A percentile compares a stretch with the other conserved stretches of the same genome.
Conservation (phyloP, 2,888 invertebrate species). For the Sinhomidia bicolor region DNA sequence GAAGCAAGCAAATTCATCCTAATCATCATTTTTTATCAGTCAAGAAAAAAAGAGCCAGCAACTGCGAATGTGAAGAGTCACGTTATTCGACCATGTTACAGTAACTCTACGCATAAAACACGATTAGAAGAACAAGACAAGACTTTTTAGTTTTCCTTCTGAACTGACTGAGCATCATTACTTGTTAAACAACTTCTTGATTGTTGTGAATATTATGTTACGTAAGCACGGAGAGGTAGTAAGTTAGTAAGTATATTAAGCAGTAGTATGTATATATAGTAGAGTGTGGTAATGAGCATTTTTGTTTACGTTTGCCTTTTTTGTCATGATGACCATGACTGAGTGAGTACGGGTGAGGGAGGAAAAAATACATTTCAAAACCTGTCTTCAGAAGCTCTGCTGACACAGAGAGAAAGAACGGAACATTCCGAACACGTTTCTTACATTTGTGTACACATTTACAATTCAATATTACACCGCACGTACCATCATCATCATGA, state of each 20-base stretch:
- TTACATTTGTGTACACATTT: not conserved
- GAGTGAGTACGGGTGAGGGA: slow-evolving; percentile 37
- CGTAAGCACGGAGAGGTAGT: not conserved
- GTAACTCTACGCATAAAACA: slow-evolving; percentile 60
- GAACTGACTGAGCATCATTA: not conserved
- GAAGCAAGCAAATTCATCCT: slow-evolving; percentile 21
- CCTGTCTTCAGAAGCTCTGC: slow-evolving; percentile 58
- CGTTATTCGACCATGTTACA: slow-evolving; percentile 71
- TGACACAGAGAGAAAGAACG: slow-evolving; percentile 69
- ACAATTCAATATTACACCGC: not conserved
- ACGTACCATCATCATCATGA: too few species aligned
- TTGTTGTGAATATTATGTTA: slow-evolving; percentile 31
- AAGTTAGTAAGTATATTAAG: too few species aligned
- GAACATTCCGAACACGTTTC: slow-evolving; percentile 50
- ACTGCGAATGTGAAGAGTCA: slow-evolving; percentile 60
- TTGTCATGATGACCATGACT: slow-evolving; percentile 67
- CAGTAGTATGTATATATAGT: not conserved
- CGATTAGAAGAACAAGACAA: slow-evolving; percentile 2
- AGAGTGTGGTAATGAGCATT: slow-evolving; percentile 30
- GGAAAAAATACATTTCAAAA: slow-evolving; percentile 40
- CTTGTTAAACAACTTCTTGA: slow-evolving; percentile 17
- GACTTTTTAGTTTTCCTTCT: not conserved
- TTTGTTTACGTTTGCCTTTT: slow-evolving; percentile 65
- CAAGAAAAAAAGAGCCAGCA: slow-evolving; percentile 41
- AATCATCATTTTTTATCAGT: slow-evolving; percentile 38